Conservation (phyloP, 2,797 vertebrate species). For the Phylloscopus collybita region DNA sequence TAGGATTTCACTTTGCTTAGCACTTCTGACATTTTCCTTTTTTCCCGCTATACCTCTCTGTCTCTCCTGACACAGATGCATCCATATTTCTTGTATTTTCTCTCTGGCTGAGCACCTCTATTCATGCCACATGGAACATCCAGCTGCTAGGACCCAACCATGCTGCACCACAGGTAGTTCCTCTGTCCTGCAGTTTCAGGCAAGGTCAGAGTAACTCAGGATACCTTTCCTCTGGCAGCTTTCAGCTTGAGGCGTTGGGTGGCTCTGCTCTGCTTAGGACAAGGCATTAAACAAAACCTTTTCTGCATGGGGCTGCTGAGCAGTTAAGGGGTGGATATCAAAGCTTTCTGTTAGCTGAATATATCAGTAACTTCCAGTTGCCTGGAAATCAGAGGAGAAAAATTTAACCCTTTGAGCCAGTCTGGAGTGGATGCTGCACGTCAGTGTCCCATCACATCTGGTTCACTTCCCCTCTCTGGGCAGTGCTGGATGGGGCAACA, state of each 20-base stretch:
- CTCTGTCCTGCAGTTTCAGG: not conserved
- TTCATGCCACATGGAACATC: not conserved
- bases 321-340: not conserved
- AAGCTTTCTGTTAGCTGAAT: not conserved
- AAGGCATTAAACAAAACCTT: not conserved
- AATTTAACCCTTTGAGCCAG: not conserved
- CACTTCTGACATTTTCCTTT: not conserved
- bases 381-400: not conserved
- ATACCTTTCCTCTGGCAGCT: not conserved
- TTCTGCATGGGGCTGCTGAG: not conserved
- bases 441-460: not conserved
- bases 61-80: not conserved
- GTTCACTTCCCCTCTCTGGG: not conserved
- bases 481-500: not conserved
- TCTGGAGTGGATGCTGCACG: not conserved
- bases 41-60: not conserved
- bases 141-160: not conserved
- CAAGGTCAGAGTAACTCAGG: not conserved
- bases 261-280: not conserved
- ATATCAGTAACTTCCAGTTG: not conserved
- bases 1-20: not conserved
- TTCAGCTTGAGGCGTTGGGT: not conserved
- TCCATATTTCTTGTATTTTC: not conserved
- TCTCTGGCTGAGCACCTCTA: not conserved
- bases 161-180: fast-evolving